Percentiles rank a stretch among this genome's conserved stretches.
These are phyloP conservation scores for Spheniscus mendiculus DNA, from an alignment of 2,113 vertebrate genomes.

Conservation along the genomic window DNA sequence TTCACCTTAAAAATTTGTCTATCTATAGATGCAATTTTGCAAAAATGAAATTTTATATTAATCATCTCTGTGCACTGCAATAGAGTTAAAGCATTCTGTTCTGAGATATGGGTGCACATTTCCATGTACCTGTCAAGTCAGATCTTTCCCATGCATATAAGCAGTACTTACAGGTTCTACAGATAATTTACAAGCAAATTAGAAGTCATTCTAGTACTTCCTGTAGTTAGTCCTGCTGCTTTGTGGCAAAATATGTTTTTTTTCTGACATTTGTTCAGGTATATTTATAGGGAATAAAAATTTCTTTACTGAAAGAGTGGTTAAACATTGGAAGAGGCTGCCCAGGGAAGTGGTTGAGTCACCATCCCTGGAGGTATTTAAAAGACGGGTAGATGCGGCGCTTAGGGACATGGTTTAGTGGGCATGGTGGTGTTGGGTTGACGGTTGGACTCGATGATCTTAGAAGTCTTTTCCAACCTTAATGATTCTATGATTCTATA, in stretches of 20 bases:
- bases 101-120: not conserved
- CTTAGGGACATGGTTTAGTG: too few relatives aligned
- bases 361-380: too few relatives aligned
- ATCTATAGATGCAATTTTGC: not conserved
- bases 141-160: not conserved
- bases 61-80: not conserved
- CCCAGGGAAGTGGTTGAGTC: too few relatives aligned
- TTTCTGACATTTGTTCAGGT: not conserved
- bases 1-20: not conserved
- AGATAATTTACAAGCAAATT: not conserved
- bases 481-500: too few relatives aligned
- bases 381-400: too few relatives aligned
- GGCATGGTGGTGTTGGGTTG: too few relatives aligned
- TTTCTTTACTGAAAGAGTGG: too few relatives aligned
- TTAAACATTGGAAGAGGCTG: too few relatives aligned
- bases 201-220: not conserved
- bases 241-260: not conserved
- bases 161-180: not conserved
- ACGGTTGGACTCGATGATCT: too few relatives aligned
- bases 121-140: not conserved
- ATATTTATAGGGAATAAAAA: not conserved
- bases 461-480: too few relatives aligned
- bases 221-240: not conserved
- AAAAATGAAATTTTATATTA: not conserved
- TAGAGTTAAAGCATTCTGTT: not conserved